Evolutionary conservation across 1,140 invertebrate species (phyloP).

Genomic region (Formica exsecta): DNA sequence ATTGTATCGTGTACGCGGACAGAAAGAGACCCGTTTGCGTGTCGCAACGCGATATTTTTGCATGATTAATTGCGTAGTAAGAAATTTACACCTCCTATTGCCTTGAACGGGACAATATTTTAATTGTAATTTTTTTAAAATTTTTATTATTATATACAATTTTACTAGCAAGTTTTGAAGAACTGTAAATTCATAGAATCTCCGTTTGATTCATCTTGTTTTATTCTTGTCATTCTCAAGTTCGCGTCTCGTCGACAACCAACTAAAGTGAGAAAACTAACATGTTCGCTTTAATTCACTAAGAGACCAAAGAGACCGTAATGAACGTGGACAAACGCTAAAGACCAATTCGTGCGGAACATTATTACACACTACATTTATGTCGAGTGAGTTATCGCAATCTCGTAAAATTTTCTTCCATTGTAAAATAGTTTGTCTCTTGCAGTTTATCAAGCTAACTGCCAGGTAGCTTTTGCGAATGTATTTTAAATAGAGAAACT

Average conservation of each 20-base stretch:
- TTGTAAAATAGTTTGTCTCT: background rate
- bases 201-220: background rate
- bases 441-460: background rate
- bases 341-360: constrained; percentile 29
- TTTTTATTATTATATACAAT: background rate
- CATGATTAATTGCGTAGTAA: constrained; percentile 23
- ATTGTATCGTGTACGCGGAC: constrained; percentile 52
- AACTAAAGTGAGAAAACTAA: constrained; percentile 18
- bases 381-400: constrained; percentile 7
- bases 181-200: background rate
- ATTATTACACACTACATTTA: background rate
- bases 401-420: constrained; percentile 24
- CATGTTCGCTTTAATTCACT: background rate
- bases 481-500: background rate
- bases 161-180: background rate
- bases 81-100: background rate
- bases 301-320: background rate
- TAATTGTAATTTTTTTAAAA: background rate
- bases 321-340: background rate
- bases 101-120: background rate
- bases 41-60: constrained; percentile 37
- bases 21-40: background rate
- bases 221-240: background rate
- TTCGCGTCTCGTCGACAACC: background rate
- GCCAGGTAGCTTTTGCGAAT: background rate